Evolutionary conservation across 2,797 vertebrate species (phyloP).

Genomic region (Peromyscus attwateri): DNA sequence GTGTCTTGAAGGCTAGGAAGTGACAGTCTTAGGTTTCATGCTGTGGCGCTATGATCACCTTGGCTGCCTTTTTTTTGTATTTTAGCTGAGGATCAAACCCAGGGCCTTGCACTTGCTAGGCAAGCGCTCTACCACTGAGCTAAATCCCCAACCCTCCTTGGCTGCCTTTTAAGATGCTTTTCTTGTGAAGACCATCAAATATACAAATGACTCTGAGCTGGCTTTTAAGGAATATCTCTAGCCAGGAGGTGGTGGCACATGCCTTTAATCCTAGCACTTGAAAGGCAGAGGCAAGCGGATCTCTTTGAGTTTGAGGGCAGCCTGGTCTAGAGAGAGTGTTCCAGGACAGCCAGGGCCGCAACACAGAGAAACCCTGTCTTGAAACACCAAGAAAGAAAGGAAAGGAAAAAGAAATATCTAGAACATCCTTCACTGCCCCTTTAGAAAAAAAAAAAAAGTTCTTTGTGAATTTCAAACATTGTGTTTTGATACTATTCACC

Average conservation of each 20-base stretch:
- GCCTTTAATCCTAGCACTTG: neutral
- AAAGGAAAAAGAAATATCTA: neutral
- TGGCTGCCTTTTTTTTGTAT: neutral
- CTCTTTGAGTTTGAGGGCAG: neutral
- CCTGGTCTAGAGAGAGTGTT: neutral
- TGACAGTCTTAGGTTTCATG: neutral
- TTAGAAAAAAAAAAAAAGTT: neutral
- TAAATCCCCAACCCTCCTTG: too few relatives aligned
- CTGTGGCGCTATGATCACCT: neutral
- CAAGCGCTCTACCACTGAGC: too few relatives aligned
- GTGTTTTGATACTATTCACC: neutral
- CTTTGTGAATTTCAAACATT: neutral
- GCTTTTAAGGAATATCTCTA: neutral
- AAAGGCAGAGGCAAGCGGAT: neutral
- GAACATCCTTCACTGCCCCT: accelerated
- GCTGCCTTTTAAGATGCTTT: neutral
- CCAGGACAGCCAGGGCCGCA: neutral
- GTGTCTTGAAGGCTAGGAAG: neutral
- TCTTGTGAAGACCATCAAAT: neutral
- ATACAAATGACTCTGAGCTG: neutral
- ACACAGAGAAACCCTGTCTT: neutral
- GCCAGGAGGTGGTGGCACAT: neutral
- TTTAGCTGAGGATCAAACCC: too few relatives aligned
- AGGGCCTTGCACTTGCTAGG: too few relatives aligned
- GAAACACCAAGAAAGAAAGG: neutral